Evolutionary conservation across 2,888 invertebrate genomes (phyloP), one percentile per base, ranked within the genome.

Genomic region (Parochlus steinenii): DNA sequence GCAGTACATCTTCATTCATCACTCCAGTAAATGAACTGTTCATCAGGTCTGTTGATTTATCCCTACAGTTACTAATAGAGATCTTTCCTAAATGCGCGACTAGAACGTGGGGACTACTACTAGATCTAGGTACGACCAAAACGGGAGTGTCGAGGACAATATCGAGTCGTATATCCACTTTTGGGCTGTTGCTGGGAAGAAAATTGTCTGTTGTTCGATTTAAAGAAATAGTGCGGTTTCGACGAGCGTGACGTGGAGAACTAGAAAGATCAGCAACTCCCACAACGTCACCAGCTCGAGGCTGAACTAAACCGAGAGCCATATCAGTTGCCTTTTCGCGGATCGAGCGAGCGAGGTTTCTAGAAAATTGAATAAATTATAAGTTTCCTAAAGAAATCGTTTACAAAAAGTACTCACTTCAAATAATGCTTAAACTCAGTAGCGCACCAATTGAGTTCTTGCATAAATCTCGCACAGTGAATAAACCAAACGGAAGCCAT

Each of bases 401-500:
- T 7, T 16, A 27, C 14, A 34, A 11, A 14, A 33, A 17, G 20
- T n/a, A 45, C 53, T 46, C 44, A 58, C 57, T 53, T 54, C 1
- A 59, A 42, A 39, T 89, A 89, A 53, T 85, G 82, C 53, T 83
- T 81, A 58, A 92, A 90, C 61, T 89, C 85, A 10, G 80, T 76
- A 8, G 85, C 80, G 56, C 92, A 93, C 24, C 81, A 80, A 47
- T 80, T 76, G 40, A 93, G 62, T 55, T 92, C 92, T 20, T 73
- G 69, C 36, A 93, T 65, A 50, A 93, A 74, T 43, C 76, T 71
- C 1, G 87, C 82, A 33, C 86, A 87, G 60, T 95, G 93, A 4
- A 85, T 85, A 62, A 92, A 93, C 71, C 86, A 86, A 38, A 93
- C 79, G 23, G 87, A 83, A 2, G 87, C 89, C 72, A 90, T 81